Conservation (phyloP, 2,888 invertebrate species). For the Aspidiotus destructor region DNA sequence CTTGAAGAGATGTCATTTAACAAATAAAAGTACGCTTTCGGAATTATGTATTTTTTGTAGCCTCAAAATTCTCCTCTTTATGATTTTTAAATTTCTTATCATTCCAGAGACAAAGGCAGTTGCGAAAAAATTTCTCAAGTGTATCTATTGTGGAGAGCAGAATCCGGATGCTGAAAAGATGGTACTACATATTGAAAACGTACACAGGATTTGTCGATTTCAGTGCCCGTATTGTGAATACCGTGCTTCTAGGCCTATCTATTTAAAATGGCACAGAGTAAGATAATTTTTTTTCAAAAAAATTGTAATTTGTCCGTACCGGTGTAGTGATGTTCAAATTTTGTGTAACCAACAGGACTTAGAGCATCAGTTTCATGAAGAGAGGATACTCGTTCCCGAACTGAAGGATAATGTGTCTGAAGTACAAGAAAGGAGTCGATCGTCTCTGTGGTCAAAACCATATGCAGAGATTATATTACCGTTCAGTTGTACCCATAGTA, state of each 20-base stretch:
- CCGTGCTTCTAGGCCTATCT: constrained; percentile 20
- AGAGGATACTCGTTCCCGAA: constrained; percentile 4
- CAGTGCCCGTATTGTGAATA: constrained; percentile 23
- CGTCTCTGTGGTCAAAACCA: background rate
- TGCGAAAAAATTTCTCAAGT: constrained; percentile 3
- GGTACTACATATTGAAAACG: constrained; percentile 13
- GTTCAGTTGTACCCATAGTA: constrained; percentile 14
- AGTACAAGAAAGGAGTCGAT: background rate
- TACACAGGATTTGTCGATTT: constrained; percentile 2
- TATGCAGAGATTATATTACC: background rate
- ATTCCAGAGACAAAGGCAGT: background rate
- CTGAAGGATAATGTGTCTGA: constrained; percentile 9
- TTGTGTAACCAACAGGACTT: no score
- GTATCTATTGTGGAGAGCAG: constrained; percentile 7
- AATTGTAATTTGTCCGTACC: no score
- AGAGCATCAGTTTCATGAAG: no score
- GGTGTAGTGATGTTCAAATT: no score
- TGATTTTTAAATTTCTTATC: background rate
- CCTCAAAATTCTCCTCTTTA: background rate
- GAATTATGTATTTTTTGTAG: background rate
- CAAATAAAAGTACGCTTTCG: background rate
- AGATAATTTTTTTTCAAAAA: background rate
- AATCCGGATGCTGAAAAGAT: constrained; percentile 4
- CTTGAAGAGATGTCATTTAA: background rate
- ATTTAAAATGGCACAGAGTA: constrained; percentile 21